Conservation (phyloP, 2,113 vertebrate species). For the Sclerurus mexicanus region DNA sequence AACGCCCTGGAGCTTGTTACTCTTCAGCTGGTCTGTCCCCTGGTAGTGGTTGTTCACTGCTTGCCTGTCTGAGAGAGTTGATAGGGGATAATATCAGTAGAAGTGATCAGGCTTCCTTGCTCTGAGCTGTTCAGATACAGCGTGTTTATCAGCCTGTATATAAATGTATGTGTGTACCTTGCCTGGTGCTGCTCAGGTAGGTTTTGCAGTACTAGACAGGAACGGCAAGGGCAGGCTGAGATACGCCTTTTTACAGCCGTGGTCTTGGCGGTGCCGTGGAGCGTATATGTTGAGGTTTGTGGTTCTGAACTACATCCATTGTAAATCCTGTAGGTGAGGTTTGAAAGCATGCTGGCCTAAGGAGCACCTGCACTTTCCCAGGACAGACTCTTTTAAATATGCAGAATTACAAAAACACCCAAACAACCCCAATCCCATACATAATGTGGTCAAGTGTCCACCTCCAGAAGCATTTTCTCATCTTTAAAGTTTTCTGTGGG, state of each 20-base stretch:
- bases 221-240: constrained; percentile 50
- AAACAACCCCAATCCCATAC: neutral
- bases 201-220: neutral
- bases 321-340: constrained; percentile 38
- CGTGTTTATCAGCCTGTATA: neutral
- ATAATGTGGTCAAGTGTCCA: constrained; percentile 54
- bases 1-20: neutral
- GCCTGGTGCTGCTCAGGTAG: neutral
- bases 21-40: neutral
- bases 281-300: constrained; percentile 38
- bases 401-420: constrained; percentile 15
- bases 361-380: constrained; percentile 58
- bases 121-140: neutral
- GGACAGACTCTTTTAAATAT: constrained; percentile 44
- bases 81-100: neutral
- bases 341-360: constrained; percentile 32
- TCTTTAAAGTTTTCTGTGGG: constrained; percentile 62
- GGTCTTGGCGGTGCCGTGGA: neutral
- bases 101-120: neutral
- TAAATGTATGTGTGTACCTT: neutral
- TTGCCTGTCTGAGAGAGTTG: neutral
- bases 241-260: neutral
- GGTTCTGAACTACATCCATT: constrained; percentile 25
- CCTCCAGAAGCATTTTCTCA: constrained; percentile 59
- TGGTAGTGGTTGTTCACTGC: neutral